Evolutionary conservation across 37 sponge, comb jelly and placozoan species (phyloP).

Genomic region (Tethya wilhelma): DNA sequence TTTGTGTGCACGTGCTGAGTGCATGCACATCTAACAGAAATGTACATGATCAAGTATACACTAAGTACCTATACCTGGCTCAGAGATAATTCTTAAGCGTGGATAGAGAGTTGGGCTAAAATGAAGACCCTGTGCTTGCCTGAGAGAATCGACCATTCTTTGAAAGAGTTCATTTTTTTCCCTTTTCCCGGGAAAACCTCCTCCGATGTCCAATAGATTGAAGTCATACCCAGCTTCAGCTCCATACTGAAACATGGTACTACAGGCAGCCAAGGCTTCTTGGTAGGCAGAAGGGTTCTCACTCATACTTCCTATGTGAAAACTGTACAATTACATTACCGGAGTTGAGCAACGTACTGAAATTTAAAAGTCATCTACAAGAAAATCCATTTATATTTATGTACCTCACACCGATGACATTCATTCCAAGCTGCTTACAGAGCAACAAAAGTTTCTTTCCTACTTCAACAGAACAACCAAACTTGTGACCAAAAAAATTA

Average conservation of each 20-base stretch:
- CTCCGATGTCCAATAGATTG: slow-evolving; percentile 80
- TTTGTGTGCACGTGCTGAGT: no score
- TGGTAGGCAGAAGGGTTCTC: slow-evolving; percentile 48
- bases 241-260: slow-evolving; percentile 57
- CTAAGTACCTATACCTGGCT: slow-evolving; percentile 57
- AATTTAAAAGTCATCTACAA: no score
- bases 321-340: no score
- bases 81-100: slow-evolving; percentile 66
- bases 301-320: slow-evolving; percentile 79
- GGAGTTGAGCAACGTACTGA: no score
- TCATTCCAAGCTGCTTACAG: neutral
- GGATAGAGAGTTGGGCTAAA: no score
- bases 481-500: slow-evolving; percentile 60
- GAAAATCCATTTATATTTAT: no score
- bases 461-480: slow-evolving; percentile 60
- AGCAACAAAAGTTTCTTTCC: slow-evolving; percentile 34
- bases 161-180: no score
- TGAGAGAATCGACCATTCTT: no score
- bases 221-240: slow-evolving; percentile 57
- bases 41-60: no score
- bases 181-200: slow-evolving; percentile 81
- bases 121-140: no score
- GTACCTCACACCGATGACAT: neutral
- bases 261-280: slow-evolving; percentile 55
- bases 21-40: no score